A percentile compares a stretch with the other conserved stretches of the same genome.
Conservation (phyloP, 2,113 vertebrate genomes). For the Hippocampus comes region DNA sequence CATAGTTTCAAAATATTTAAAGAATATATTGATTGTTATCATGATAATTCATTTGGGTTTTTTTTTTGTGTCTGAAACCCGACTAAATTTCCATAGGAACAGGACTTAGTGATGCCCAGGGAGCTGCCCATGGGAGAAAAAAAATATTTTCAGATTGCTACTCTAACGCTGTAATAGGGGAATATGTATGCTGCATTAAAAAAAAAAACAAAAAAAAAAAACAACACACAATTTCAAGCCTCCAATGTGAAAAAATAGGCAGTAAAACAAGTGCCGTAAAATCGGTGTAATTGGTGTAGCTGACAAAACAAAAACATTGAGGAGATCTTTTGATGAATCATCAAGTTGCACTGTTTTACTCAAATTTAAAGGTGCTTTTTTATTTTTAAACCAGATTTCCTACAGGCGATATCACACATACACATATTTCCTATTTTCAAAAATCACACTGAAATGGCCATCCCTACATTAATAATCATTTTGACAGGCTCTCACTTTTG, state of each 20-base stretch:
- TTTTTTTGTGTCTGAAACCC: not conserved
- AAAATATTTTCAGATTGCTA: not conserved
- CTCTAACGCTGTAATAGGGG: not conserved
- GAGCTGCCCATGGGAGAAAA: not conserved
- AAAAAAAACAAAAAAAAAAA: not conserved
- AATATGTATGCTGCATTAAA: not conserved
- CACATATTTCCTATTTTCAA: no score
- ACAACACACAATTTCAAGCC: not conserved
- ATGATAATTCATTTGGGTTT: not conserved
- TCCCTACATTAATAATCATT: no score
- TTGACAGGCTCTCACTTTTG: no score
- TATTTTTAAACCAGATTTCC: no score
- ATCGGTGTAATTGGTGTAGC: no score
- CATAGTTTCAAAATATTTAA: not conserved
- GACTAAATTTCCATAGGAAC: not conserved
- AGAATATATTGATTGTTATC: not conserved
- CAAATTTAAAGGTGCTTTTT: no score
- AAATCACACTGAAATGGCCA: no score
- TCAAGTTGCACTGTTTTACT: no score
- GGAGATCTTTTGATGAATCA: no score
- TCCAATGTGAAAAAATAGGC: not conserved
- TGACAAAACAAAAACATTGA: no score
- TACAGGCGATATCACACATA: no score
- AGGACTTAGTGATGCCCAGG: not conserved
- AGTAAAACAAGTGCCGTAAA: not conserved